These are phyloP conservation scores for Leucophenga maculata DNA, from an alignment of 2,888 invertebrate species.

Conservation along the genomic window DNA sequence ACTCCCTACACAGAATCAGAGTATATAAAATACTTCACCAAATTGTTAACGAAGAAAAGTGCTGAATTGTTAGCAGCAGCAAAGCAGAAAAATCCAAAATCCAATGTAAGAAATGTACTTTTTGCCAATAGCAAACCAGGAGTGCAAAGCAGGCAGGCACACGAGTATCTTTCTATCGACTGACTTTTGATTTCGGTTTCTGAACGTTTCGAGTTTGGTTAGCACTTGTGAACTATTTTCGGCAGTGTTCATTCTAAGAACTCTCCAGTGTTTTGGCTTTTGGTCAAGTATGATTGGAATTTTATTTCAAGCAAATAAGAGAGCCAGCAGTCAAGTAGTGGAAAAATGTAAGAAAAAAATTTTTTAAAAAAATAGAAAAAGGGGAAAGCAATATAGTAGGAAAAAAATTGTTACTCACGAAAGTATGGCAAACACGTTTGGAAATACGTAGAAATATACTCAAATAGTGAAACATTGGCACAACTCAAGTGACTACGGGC, in stretches of 20 bases:
- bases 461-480: constrained; percentile 23
- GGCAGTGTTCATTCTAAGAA: constrained; percentile 32
- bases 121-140: too few species aligned
- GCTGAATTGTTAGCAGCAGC: too few species aligned
- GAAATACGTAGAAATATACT: constrained; percentile 9
- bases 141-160: too few species aligned
- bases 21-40: too few species aligned
- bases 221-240: constrained; percentile 31
- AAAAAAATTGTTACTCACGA: background rate
- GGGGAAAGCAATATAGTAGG: too few species aligned
- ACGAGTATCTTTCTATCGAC: background rate
- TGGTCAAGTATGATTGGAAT: constrained; percentile 63
- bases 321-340: background rate
- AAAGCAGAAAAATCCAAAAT: too few species aligned
- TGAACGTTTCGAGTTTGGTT: background rate
- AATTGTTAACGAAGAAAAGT: too few species aligned
- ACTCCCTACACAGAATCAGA: too few species aligned
- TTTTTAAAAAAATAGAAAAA: constrained; percentile 5
- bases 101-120: too few species aligned
- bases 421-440: constrained; percentile 61
- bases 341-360: background rate
- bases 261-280: constrained; percentile 61
- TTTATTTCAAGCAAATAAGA: constrained; percentile 53
- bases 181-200: background rate
- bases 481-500: constrained; percentile 30